Percentiles rank a stretch among this genome's conserved stretches.
Conservation (phyloP, 2,888 invertebrate species). For the Dicyrtoma fusca region DNA sequence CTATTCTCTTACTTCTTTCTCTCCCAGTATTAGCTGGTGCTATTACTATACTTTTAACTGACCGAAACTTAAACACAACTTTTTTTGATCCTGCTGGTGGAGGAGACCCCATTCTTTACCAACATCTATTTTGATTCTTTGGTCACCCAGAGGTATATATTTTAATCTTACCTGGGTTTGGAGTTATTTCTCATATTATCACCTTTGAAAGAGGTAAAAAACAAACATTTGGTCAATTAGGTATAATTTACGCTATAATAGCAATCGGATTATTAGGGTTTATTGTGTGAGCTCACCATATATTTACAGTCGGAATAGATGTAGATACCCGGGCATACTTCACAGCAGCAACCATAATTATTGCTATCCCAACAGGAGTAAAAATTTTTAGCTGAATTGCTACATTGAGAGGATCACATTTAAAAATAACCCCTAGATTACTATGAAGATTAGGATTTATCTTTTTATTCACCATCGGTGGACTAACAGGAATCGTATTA, state of each 20-base stretch:
- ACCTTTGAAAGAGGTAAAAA: slow-evolving; percentile 75
- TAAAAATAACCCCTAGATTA: slow-evolving; percentile 64
- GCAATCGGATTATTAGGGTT: slow-evolving; percentile 80
- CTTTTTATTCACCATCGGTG: slow-evolving; percentile 76
- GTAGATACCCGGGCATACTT: slow-evolving; percentile 83
- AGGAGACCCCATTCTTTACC: slow-evolving; percentile 78
- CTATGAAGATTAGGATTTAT: slow-evolving; percentile 77
- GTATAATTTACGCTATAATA: slow-evolving; percentile 83
- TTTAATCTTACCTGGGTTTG: slow-evolving; percentile 82
- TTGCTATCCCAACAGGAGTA: slow-evolving; percentile 83
- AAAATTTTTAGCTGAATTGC: slow-evolving; percentile 81
- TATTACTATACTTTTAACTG: slow-evolving; percentile 77
- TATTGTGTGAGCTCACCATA: slow-evolving; percentile 83
- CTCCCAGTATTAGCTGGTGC: slow-evolving; percentile 78
- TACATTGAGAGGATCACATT: slow-evolving; percentile 70
- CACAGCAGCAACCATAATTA: slow-evolving; percentile 82
- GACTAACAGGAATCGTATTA: slow-evolving; percentile 67
- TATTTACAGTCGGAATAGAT: slow-evolving; percentile 83
- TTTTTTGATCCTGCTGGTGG: slow-evolving; percentile 81
- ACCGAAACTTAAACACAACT: slow-evolving; percentile 78
- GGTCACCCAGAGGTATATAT: slow-evolving; percentile 86
- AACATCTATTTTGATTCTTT: slow-evolving; percentile 87
- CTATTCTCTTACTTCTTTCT: slow-evolving; percentile 69
- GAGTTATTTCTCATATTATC: slow-evolving; percentile 78
- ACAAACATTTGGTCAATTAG: slow-evolving; percentile 72